Evolutionary conservation across 2,797 vertebrate genomes (phyloP).

Genomic region (Mergus octosetaceus): DNA sequence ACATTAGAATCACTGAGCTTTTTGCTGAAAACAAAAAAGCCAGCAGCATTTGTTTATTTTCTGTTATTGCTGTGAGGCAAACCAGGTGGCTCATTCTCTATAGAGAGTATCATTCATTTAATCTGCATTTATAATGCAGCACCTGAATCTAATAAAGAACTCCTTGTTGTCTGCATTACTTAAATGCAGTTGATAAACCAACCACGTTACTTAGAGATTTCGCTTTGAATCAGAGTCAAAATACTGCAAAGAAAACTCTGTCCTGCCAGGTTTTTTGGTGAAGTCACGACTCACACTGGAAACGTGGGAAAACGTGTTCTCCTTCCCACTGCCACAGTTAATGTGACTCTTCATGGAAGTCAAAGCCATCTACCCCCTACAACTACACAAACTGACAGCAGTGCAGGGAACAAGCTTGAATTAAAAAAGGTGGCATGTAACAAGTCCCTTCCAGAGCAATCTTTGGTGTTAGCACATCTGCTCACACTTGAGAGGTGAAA

Average conservation of each 20-base stretch:
- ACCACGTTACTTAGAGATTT: neutral
- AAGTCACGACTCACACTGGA: neutral
- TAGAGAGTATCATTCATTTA: neutral
- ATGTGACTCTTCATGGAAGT: neutral
- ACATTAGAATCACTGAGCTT: neutral
- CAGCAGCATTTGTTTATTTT: neutral
- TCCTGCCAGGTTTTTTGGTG: neutral
- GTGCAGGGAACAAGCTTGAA: neutral
- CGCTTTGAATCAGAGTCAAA: slow-evolving; percentile 30
- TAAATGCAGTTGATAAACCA: slow-evolving; percentile 1
- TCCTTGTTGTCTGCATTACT: neutral
- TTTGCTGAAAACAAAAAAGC: neutral
- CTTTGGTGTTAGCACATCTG: neutral
- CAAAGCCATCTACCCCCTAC: neutral
- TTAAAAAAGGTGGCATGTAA: neutral
- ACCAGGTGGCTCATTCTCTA: neutral
- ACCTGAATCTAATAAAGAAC: neutral
- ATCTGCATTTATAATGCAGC: neutral
- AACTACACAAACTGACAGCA: neutral
- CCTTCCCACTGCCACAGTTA: neutral
- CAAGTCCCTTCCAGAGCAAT: neutral
- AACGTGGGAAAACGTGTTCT: neutral
- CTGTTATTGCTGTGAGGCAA: neutral
- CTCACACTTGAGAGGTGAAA: neutral
- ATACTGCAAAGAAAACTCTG: slow-evolving; percentile 2